Base-by-base conservation (phyloP, 2,888 invertebrate genomes). In the Hemithea aestivaria region DNA sequence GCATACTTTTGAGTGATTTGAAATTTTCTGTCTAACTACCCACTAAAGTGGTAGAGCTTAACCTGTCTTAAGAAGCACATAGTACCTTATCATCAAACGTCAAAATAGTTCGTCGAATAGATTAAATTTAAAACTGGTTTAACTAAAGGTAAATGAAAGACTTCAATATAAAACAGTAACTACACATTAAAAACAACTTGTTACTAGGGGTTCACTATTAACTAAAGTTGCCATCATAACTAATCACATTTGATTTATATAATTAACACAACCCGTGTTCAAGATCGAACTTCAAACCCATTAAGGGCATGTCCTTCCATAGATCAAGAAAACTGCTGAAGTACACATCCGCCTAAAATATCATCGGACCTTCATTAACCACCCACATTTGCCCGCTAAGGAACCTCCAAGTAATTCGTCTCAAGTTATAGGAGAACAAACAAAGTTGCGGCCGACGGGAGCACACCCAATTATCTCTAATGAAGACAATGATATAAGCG, bases 401-500 rank as follows among this genome's bases (percentile, higher is more conserved):
- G 68, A 67, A 67, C 66, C 67, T 70, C 73, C 74, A 74, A 83
- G 84, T 82, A 81, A 80, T 80, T 82, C 83, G 83, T 82, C 82
- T 83, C 81, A 84, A 84, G 83, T 83, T 84, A 80, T 81, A 75
- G 73, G 70, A 73, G 67, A 75, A 74, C 74, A 83, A 83, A 85
- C 85, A 85, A 83, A 84, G 78, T 84, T 85, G 73, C 62, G 77
- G 75, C 75, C 79, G 73, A 70, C 70, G 73, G 84, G 84, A 83
- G 76, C 71, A 69, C 74, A 88, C 87, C 87, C 88, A 88, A 88
- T 88, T 88, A 88, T 80, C 87, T 79, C 78, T 88, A 88, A 88
- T 88, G 88, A 88, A 87, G 88, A 88, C 88, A 88, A 87, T 88
- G 88, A 88, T 87, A 87, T 85, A 87, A 85, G 87, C 85, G 75